These are phyloP conservation scores for Gila robusta DNA, from an alignment of 2,797 vertebrate species.

Conservation along the genomic window DNA sequence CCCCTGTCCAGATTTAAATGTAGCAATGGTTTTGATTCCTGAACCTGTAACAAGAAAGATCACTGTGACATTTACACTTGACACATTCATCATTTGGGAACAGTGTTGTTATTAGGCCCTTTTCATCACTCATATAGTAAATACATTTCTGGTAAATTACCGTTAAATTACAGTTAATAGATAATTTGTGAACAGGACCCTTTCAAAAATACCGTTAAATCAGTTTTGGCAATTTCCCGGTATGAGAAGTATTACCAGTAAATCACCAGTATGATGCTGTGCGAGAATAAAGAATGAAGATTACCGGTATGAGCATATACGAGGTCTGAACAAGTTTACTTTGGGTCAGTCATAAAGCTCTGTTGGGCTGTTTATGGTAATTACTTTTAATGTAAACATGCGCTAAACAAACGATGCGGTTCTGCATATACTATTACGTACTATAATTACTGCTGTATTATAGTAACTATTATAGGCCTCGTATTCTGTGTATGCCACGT, in stretches of 20 bases:
- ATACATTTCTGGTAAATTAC: not conserved
- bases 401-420: not conserved
- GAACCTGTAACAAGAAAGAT: conserved; percentile 72
- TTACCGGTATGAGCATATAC: not conserved
- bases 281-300: not conserved
- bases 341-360: not conserved
- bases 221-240: not conserved
- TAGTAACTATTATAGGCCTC: too few species aligned
- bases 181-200: not conserved
- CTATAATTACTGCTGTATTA: too few species aligned
- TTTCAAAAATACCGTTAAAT: not conserved
- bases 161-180: not conserved
- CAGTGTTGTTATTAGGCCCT: not conserved
- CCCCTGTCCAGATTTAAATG: conserved; percentile 89
- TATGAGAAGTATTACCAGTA: not conserved
- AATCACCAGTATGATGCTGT: not conserved
- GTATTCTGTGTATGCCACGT: too few species aligned
- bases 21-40: conserved; percentile 88
- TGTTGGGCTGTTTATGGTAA: not conserved
- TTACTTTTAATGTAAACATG: not conserved
- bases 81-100: not conserved
- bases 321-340: not conserved
- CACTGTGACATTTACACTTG: not conserved
- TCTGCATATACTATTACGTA: too few species aligned
- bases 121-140: not conserved